Conservation (phyloP, 92 coral and sea anemone genomes). For the Porites divaricata region DNA sequence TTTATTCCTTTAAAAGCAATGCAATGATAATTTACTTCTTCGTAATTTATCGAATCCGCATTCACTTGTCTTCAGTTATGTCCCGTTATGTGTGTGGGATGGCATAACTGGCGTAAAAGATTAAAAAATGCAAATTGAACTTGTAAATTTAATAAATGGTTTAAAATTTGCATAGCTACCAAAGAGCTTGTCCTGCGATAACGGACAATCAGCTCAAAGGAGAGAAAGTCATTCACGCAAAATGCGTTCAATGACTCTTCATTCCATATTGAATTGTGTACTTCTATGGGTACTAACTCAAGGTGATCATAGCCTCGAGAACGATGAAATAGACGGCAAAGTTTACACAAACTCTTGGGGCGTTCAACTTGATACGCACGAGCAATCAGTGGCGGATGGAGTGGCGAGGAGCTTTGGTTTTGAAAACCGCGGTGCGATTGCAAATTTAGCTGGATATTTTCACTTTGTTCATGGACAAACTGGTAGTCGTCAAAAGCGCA, state of each 20-base stretch:
- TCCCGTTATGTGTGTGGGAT: background rate
- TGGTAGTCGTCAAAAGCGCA: slow-evolving; percentile 62
- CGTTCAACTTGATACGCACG: slow-evolving; percentile 81
- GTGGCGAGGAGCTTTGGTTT: slow-evolving; percentile 82
- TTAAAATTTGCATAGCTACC: slow-evolving; percentile 35
- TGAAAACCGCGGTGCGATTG: slow-evolving; percentile 78
- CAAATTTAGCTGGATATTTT: slow-evolving; percentile 74
- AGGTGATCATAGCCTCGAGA: slow-evolving; percentile 26
- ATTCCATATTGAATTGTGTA: background rate
- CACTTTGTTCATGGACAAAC: slow-evolving; percentile 75
- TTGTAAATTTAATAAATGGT: slow-evolving; percentile 24
- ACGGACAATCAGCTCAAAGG: background rate
- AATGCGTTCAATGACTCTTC: slow-evolving; percentile 1
- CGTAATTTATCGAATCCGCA: background rate
- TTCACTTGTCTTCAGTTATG: background rate
- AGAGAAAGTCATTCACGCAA: background rate
- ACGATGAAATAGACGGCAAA: slow-evolving; percentile 12
- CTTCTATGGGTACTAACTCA: slow-evolving; percentile 14
- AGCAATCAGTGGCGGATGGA: slow-evolving; percentile 74
- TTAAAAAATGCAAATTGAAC: background rate
- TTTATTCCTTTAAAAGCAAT: background rate
- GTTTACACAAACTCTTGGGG: slow-evolving; percentile 83
- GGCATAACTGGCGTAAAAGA: background rate
- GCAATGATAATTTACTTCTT: background rate
- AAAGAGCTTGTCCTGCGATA: slow-evolving; percentile 14